These are phyloP conservation scores for Sylvietta virens DNA, from an alignment of 2,113 vertebrate species.

Conservation along the genomic window DNA sequence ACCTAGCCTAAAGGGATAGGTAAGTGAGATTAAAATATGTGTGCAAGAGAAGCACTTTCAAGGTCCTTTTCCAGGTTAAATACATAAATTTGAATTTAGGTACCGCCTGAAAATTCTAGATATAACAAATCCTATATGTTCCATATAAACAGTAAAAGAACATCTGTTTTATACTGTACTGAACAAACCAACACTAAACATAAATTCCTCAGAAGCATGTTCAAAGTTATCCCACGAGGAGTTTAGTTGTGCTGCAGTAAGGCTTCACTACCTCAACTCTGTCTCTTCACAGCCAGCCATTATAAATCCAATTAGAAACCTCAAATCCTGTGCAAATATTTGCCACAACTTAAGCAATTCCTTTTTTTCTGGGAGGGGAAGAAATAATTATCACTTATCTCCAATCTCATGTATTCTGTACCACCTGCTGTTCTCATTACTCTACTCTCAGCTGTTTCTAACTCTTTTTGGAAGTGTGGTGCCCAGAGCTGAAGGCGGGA, in stretches of 20 bases:
- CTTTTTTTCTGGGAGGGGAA: background rate
- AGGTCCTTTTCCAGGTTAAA: conserved; percentile 46
- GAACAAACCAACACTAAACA: background rate
- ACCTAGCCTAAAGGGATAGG: conserved; percentile 60
- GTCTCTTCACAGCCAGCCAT: background rate
- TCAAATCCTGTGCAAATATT: background rate
- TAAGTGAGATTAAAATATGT: conserved; percentile 60
- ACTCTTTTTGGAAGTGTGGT: background rate
- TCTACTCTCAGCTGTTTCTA: background rate
- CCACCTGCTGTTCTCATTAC: background rate
- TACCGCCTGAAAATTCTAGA: conserved; percentile 10
- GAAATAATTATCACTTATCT: background rate
- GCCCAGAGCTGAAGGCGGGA: background rate
- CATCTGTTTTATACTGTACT: background rate
- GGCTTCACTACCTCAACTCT: background rate
- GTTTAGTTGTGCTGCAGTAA: background rate
- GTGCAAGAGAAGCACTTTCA: conserved; percentile 54
- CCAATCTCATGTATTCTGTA: background rate
- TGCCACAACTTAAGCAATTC: background rate
- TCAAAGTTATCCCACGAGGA: background rate
- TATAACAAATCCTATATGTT: conserved; percentile 22
- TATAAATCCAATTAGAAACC: background rate
- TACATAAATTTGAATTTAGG: conserved; percentile 58
- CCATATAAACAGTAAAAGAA: conserved; percentile 1
- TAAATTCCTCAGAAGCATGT: background rate